Evolutionary conservation across 2,888 invertebrate genomes (phyloP).

Genomic region (Drosophila kokeensis): DNA sequence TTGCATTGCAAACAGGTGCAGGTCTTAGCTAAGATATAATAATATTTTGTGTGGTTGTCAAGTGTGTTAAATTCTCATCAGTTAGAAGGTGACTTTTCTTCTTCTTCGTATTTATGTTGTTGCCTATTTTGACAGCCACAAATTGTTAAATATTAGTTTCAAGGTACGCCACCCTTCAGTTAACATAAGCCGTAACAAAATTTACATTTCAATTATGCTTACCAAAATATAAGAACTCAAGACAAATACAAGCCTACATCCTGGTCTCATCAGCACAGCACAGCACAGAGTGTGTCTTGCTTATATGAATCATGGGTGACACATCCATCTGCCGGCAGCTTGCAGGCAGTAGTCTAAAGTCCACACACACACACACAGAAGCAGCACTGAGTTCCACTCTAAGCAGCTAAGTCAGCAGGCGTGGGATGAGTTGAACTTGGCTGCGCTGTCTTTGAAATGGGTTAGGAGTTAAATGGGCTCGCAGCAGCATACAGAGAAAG

Average conservation of each 20-base stretch:
- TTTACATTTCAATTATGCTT: constrained; percentile 77
- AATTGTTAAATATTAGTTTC: constrained; percentile 66
- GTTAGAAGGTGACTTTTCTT: neutral
- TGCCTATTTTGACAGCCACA: constrained; percentile 37
- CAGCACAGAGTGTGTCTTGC: constrained; percentile 1
- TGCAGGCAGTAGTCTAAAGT: constrained; percentile 20
- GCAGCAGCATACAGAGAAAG: neutral
- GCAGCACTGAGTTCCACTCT: constrained; percentile 8
- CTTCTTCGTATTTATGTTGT: neutral
- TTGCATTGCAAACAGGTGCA: neutral
- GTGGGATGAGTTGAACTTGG: constrained; percentile 2
- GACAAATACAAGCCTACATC: constrained; percentile 26
- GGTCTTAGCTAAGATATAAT: neutral
- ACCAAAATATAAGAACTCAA: constrained; percentile 35
- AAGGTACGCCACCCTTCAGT: constrained; percentile 41
- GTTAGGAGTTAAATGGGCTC: neutral
- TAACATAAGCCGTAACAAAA: constrained; percentile 55
- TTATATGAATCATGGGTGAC: constrained; percentile 51
- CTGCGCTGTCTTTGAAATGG: neutral
- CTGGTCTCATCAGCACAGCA: constrained; percentile 1
- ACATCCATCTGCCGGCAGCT: constrained; percentile 34
- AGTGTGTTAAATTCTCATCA: neutral
- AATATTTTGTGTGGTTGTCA: neutral
- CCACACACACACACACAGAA: constrained; percentile 5
- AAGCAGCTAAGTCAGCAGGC: constrained; percentile 22